Percentiles rank a stretch among this genome's conserved stretches.
Conservation (phyloP, 2,113 vertebrate species). For the Dissostichus mawsoni region DNA sequence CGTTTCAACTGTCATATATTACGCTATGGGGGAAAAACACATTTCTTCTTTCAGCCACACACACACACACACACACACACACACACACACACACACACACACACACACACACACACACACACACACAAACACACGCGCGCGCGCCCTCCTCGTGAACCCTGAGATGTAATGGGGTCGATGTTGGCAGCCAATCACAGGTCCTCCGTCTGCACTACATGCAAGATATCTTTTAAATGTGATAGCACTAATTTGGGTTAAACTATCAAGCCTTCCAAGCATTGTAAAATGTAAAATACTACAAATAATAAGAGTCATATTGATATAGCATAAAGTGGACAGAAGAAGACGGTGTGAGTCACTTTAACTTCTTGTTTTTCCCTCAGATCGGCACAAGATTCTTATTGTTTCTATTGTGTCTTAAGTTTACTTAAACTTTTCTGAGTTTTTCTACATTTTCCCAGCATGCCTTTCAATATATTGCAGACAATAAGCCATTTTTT, state of each 20-base stretch:
- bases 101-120: neutral
- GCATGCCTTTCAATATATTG: neutral
- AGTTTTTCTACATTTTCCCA: conserved; percentile 5
- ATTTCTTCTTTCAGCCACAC: too few relatives aligned
- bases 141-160: conserved; percentile 54
- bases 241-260: neutral
- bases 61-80: too few relatives aligned
- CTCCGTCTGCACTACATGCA: conserved; percentile 18
- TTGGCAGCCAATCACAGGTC: conserved; percentile 59
- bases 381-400: too few relatives aligned
- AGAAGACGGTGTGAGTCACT: too few relatives aligned
- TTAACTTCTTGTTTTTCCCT: too few relatives aligned
- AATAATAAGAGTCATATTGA: neutral
- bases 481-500: neutral
- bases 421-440: neutral
- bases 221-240: conserved; percentile 9
- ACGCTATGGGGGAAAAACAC: neutral
- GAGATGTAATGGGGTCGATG: conserved; percentile 64
- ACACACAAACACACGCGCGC: conserved; percentile 2
- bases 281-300: neutral
- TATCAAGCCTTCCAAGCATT: neutral
- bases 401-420: neutral
- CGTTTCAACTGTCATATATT: conserved; percentile 48
- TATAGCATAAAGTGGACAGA: neutral
- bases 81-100: neutral